Base-by-base conservation (phyloP, 2,797 vertebrate genomes). In the Decapterus maruadsi region DNA sequence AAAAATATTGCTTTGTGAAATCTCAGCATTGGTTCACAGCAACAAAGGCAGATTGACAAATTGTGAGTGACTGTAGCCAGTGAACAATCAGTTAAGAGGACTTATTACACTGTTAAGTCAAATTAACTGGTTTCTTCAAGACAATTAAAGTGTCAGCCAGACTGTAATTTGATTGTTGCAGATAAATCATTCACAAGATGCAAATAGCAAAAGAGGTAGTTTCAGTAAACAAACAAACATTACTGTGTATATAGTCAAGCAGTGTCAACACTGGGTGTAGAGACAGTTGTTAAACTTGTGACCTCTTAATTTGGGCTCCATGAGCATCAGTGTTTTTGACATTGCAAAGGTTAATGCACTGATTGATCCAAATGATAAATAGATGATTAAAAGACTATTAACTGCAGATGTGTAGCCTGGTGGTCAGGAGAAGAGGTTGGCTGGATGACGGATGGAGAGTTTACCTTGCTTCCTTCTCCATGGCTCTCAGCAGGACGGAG, bases 111-210 rank as follows among this genome's bases (percentile, higher is more conserved):
- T 57, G 40, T 78, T 62, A 31, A 29, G 22, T 71, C 36, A 51
- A 45, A 74, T 80, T 36, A 74, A 58, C 45, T 64, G 57, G 58
- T 75, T 72, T 72, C 29, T 20, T 22, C 48, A 61, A 68, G 38
- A 69, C 38, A 72, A 51, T 56, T 59, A 60, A 61, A 68, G 29
- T 43, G 19, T 64, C 48, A 43, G 2, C 42, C 59, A 58, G 53
- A 57, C 40, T 75, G 26, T n/a, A 11, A 67, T 54, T 65, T 42
- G 22, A 66, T 75, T 75, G n/a, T 54, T 31, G 54, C 13, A 60
- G 34, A 72, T 43, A 75, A 63, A 83, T 75, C 31, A 54, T 46
- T 17, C 17, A 36, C 34, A 36, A 36, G 34, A 36, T 36, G 43
- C 10, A 64, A 54, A n/a, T 31, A 26, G 22, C 48, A 43, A 20